A percentile compares a stretch with the other conserved stretches of the same genome.
Evolutionary conservation across 92 coral and sea anemone genomes (phyloP).

Genomic region (Epizoanthus rinbou): DNA sequence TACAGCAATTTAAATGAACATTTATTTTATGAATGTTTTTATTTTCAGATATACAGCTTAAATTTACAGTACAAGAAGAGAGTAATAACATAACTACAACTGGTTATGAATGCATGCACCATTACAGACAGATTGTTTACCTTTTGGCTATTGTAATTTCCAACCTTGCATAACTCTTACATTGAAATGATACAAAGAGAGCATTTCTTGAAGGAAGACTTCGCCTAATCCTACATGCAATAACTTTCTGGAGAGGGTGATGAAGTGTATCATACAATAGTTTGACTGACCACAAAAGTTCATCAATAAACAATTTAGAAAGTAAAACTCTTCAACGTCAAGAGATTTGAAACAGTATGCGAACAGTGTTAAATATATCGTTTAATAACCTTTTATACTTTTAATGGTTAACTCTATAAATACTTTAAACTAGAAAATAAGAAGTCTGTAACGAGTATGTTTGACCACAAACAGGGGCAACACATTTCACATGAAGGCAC

Average conservation of each 20-base stretch:
- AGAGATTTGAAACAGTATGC: constrained; percentile 3
- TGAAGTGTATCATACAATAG: neutral
- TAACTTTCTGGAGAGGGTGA: neutral
- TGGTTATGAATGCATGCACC: neutral
- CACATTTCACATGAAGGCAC: neutral
- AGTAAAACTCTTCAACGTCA: constrained; percentile 18
- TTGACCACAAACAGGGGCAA: neutral
- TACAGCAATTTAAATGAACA: too few relatives aligned
- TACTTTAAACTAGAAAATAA: neutral
- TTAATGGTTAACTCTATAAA: neutral
- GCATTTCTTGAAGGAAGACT: too few relatives aligned
- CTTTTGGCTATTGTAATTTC: neutral
- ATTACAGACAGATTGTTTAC: neutral
- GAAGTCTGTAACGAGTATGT: neutral
- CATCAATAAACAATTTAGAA: neutral
- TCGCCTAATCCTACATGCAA: neutral
- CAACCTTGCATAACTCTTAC: neutral
- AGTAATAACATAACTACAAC: too few relatives aligned
- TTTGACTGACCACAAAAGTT: constrained; percentile 10
- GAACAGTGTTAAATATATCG: neutral
- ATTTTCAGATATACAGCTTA: too few relatives aligned
- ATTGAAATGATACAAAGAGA: neutral
- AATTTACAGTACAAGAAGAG: too few relatives aligned
- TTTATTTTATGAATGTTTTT: too few relatives aligned
- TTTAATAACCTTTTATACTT: neutral